Percentiles rank a stretch among this genome's conserved stretches.
phyloP scores from a whole-genome alignment of 2,888 invertebrate genomes.

The Schrankia costaestrigalis region DNA sequence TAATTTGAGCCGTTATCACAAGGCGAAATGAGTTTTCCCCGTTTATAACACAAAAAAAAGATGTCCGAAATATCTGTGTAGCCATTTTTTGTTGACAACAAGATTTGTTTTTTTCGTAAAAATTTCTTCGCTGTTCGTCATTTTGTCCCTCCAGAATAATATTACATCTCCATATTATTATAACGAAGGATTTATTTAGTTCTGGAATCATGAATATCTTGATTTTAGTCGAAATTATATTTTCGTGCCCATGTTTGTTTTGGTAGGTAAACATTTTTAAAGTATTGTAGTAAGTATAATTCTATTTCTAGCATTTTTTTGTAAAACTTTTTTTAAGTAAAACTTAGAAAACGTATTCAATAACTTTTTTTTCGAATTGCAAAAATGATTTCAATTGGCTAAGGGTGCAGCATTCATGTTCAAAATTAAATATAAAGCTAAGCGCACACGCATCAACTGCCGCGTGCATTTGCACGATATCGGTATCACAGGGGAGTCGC shows the following conservation, averaged over 20 bases:
- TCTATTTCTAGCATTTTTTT: no score
- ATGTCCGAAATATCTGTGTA: slow-evolving; percentile 40
- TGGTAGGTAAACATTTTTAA: no score
- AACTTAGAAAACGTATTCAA: no score
- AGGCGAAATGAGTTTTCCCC: slow-evolving; percentile 54
- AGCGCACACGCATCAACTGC: slow-evolving; percentile 24
- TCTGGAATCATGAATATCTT: slow-evolving; percentile 18
- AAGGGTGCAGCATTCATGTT: no score
- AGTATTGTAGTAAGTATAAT: no score
- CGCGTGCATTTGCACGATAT: slow-evolving; percentile 32
- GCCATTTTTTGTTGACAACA: slow-evolving; percentile 60
- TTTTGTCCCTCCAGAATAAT: slow-evolving; percentile 42
- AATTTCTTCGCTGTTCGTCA: slow-evolving; percentile 48
- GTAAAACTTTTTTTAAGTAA: no score
- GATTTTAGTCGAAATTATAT: slow-evolving; percentile 5
- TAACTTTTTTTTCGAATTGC: no score
- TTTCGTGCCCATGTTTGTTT: no score
- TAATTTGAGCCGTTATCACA: slow-evolving; percentile 55
- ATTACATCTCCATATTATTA: slow-evolving; percentile 45
- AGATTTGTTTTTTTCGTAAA: slow-evolving; percentile 58
- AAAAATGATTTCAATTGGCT: no score
- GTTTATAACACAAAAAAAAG: slow-evolving; percentile 52
- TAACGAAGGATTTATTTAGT: slow-evolving; percentile 18
- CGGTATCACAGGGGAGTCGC: slow-evolving; percentile 34
- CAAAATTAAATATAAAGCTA: slow-evolving; percentile 26